phyloP scores from a whole-genome alignment of 2,113 vertebrate species.

The Terrapene triunguis region DNA sequence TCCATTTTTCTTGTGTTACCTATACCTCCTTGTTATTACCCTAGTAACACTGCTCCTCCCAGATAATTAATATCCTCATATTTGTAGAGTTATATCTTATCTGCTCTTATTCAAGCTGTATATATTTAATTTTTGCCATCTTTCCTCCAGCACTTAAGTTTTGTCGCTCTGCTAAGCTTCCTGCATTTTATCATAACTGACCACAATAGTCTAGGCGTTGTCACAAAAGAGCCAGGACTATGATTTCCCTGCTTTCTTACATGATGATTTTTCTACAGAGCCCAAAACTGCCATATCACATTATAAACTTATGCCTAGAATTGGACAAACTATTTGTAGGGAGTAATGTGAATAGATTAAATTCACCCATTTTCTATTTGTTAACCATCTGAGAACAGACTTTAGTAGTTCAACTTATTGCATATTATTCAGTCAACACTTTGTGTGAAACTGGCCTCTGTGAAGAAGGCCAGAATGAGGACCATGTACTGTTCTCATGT shows the following conservation, averaged over 20 bases:
- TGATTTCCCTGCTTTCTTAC: neutral
- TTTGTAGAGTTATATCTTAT: fast-evolving
- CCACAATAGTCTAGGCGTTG: neutral
- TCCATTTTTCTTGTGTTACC: neutral
- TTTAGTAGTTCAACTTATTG: neutral
- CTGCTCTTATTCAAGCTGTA: neutral
- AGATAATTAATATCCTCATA: neutral
- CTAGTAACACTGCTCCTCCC: neutral
- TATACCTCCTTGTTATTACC: neutral
- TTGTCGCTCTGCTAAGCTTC: neutral
- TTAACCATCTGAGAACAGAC: neutral
- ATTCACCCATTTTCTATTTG: neutral
- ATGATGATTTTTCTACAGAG: neutral
- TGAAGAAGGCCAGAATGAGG: neutral
- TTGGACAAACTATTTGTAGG: neutral
- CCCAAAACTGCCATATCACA: neutral
- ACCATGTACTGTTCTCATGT: neutral
- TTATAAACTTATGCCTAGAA: neutral
- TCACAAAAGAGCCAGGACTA: neutral
- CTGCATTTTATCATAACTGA: neutral
- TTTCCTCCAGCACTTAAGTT: neutral
- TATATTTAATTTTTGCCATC: neutral
- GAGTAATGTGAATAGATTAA: neutral
- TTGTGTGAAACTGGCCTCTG: neutral
- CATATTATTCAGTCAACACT: neutral